Percentiles rank a stretch among this genome's conserved stretches.
phyloP scores from a whole-genome alignment of 30 jellyfish, hydroid and myxozoan genomes.

The Cassiopea andromeda region DNA sequence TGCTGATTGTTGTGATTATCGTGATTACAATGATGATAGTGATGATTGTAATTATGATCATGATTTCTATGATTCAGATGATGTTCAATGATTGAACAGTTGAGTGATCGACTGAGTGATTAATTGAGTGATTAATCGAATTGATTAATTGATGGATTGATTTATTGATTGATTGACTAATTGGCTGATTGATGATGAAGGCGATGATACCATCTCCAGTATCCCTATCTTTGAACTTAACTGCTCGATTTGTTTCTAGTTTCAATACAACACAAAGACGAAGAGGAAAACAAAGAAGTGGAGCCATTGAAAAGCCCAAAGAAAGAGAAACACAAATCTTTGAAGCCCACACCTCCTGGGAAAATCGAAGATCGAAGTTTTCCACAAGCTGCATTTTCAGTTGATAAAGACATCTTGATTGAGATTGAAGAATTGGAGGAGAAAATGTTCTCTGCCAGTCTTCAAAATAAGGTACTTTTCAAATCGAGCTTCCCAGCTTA shows the following conservation, averaged over 20 bases:
- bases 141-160: too few species aligned
- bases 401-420: conserved; percentile 78
- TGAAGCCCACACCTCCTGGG: conserved; percentile 32
- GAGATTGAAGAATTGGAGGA: conserved; percentile 97
- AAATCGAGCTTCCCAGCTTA: not conserved
- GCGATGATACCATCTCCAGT: not conserved
- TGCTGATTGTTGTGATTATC: not conserved
- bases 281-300: conserved; percentile 74
- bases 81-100: too few species aligned
- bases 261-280: conserved; percentile 73
- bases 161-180: too few species aligned
- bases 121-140: too few species aligned
- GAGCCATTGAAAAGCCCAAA: conserved; percentile 67
- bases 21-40: not conserved
- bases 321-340: conserved; percentile 60
- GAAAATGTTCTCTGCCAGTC: conserved; percentile 96
- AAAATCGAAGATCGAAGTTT: conserved; percentile 72
- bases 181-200: not conserved
- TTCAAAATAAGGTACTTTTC: conserved; percentile 81
- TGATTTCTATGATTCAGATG: not conserved
- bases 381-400: conserved; percentile 91
- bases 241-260: conserved; percentile 39
- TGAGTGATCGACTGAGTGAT: too few species aligned
- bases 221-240: not conserved
- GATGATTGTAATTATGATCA: not conserved